Evolutionary conservation across 2,888 invertebrate genomes (phyloP).

Genomic region (Ophioninae sp.): DNA sequence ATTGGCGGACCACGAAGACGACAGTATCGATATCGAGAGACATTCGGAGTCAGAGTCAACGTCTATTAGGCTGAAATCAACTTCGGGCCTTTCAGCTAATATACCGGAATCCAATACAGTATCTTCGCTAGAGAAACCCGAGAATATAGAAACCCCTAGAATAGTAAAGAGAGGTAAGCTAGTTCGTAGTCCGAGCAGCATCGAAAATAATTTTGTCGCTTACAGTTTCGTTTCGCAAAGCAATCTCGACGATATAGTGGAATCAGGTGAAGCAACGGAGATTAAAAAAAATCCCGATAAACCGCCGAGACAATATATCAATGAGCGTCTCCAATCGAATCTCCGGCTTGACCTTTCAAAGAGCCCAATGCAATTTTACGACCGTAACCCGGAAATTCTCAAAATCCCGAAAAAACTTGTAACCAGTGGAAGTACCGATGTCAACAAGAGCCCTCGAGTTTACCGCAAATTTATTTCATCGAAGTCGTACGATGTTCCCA

Average conservation of each 20-base stretch:
- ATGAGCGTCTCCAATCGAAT: slow-evolving; percentile 13
- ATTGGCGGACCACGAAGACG: slow-evolving; percentile 53
- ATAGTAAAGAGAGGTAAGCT: slow-evolving; percentile 78
- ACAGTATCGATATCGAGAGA: slow-evolving; percentile 30
- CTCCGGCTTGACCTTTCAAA: not conserved
- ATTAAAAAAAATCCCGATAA: not conserved
- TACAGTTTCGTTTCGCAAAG: slow-evolving; percentile 72
- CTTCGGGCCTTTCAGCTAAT: slow-evolving; percentile 8
- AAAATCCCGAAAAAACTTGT: slow-evolving; percentile 19
- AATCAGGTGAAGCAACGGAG: slow-evolving; percentile 60
- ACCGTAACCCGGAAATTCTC: slow-evolving; percentile 16
- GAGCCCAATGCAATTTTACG: slow-evolving; percentile 10
- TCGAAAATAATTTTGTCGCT: slow-evolving; percentile 66
- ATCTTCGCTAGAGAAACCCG: slow-evolving; percentile 45
- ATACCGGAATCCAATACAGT: slow-evolving; percentile 13
- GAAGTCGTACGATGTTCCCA: not conserved
- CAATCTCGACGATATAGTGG: slow-evolving; percentile 66
- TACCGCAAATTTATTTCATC: not conserved
- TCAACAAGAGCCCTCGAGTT: not conserved
- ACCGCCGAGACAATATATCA: slow-evolving; percentile 22
- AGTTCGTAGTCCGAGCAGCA: slow-evolving; percentile 69
- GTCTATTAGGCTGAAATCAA: slow-evolving; percentile 27
- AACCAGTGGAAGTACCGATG: not conserved
- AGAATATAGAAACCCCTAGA: slow-evolving; percentile 73
- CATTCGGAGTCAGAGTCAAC: slow-evolving; percentile 23